Evolutionary conservation across 2,797 vertebrate genomes (phyloP).

Genomic region (Paedocypris micromegethes): DNA sequence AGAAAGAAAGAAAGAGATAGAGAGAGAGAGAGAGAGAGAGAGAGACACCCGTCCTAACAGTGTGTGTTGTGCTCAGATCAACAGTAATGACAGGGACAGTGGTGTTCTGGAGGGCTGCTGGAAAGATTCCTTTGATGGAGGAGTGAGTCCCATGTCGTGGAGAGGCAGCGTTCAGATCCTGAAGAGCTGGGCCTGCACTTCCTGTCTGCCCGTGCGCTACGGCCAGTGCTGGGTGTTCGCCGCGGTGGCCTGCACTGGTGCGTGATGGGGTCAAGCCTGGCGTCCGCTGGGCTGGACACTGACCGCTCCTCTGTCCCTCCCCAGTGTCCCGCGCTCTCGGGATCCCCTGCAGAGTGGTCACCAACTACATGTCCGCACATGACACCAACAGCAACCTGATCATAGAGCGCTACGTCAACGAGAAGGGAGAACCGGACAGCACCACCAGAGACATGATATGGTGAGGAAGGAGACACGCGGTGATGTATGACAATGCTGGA

Average conservation of each 20-base stretch:
- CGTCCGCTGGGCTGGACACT: no score
- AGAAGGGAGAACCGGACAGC: slow-evolving; percentile 59
- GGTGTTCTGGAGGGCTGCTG: slow-evolving; percentile 84
- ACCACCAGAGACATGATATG: slow-evolving; percentile 75
- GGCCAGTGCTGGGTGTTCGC: slow-evolving; percentile 99
- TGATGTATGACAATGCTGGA: no score
- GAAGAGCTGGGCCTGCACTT: slow-evolving; percentile 70
- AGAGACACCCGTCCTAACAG: no score
- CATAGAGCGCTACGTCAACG: slow-evolving; percentile 76
- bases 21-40: no score
- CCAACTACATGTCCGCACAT: slow-evolving; percentile 89
- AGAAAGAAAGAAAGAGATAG: no score
- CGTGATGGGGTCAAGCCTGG: slow-evolving; percentile 39
- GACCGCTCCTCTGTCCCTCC: slow-evolving; percentile 21
- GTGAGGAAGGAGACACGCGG: no score
- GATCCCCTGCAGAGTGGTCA: slow-evolving; percentile 82
- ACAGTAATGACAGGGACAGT: slow-evolving; percentile 83
- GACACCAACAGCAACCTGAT: slow-evolving; percentile 86
- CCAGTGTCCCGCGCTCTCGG: slow-evolving; percentile 87
- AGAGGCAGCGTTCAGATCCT: slow-evolving; percentile 87
- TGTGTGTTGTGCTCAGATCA: no score
- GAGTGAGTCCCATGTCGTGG: slow-evolving; percentile 84
- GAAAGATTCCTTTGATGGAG: slow-evolving; percentile 71
- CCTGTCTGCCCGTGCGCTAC: slow-evolving; percentile 81
- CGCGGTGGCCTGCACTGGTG: slow-evolving; percentile 87